phyloP scores from a whole-genome alignment of 2,797 vertebrate species.

The Labroides dimidiatus region DNA sequence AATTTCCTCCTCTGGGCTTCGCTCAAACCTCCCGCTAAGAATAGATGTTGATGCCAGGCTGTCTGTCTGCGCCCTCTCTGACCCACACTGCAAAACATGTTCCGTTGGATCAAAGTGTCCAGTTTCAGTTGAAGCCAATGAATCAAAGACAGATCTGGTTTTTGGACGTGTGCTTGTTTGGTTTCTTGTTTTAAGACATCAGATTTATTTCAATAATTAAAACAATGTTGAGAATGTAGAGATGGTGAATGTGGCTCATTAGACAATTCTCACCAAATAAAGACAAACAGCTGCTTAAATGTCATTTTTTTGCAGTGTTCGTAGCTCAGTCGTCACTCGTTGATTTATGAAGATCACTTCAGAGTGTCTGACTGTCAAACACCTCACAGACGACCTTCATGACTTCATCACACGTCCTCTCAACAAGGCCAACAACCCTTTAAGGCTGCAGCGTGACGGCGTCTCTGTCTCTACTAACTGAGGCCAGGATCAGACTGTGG shows the following conservation, averaged over 20 bases:
- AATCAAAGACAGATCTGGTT: not conserved
- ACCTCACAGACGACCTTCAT: not conserved
- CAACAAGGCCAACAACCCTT: not conserved
- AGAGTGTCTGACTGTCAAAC: not conserved
- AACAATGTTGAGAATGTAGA: too few relatives aligned
- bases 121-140: not conserved
- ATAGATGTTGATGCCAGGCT: constrained; percentile 33
- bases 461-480: too few relatives aligned
- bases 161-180: too few relatives aligned
- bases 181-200: too few relatives aligned
- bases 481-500: not conserved
- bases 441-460: not conserved
- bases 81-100: constrained; percentile 35
- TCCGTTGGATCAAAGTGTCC: not conserved
- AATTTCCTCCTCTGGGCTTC: constrained; percentile 12
- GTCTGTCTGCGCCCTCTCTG: constrained; percentile 24
- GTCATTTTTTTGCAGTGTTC: too few relatives aligned
- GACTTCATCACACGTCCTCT: not conserved
- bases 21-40: constrained; percentile 36
- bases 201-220: too few relatives aligned
- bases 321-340: too few relatives aligned
- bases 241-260: too few relatives aligned
- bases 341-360: too few relatives aligned
- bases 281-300: too few relatives aligned
- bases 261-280: too few relatives aligned